Evolutionary conservation across 2,113 vertebrate genomes (phyloP).

Genomic region (Xiphias gladius): DNA sequence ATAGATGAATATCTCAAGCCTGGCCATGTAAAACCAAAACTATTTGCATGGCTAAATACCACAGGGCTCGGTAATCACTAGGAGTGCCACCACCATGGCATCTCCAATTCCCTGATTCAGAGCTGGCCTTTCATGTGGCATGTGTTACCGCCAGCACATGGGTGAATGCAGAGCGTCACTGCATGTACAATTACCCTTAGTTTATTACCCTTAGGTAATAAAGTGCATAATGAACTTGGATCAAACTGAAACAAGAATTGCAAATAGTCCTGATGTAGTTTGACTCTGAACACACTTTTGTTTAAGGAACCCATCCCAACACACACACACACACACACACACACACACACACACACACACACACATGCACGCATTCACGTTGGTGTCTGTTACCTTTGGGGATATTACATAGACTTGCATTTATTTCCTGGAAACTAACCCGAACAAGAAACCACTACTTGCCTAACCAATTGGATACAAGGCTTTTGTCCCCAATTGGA

Average conservation of each 20-base stretch:
- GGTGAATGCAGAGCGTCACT: constrained; percentile 39
- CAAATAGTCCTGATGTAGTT: constrained; percentile 50
- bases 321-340: not conserved
- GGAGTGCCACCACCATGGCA: constrained; percentile 3
- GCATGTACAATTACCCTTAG: constrained; percentile 27
- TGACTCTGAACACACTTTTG: constrained; percentile 38
- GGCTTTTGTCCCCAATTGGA: too few species aligned
- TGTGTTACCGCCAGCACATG: constrained; percentile 42
- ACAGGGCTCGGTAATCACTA: constrained; percentile 16
- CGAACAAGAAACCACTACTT: too few species aligned
- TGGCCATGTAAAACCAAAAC: too few species aligned
- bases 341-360: constrained; percentile 1
- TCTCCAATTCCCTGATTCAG: constrained; percentile 4
- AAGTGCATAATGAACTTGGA: constrained; percentile 50
- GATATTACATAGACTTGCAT: too few species aligned
- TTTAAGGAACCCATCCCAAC: constrained; percentile 27
- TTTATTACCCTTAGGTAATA: constrained; percentile 28
- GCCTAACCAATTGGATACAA: too few species aligned
- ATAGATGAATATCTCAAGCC: too few species aligned
- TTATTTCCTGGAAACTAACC: too few species aligned
- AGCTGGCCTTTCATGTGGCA: constrained; percentile 42
- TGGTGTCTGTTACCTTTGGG: too few species aligned
- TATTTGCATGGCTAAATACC: too few species aligned
- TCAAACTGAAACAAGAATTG: constrained; percentile 53
- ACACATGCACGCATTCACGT: not conserved